Evolutionary conservation across 2,888 invertebrate species (phyloP), one percentile per base, ranked within the genome.

Genomic region (Aphodius granarius): DNA sequence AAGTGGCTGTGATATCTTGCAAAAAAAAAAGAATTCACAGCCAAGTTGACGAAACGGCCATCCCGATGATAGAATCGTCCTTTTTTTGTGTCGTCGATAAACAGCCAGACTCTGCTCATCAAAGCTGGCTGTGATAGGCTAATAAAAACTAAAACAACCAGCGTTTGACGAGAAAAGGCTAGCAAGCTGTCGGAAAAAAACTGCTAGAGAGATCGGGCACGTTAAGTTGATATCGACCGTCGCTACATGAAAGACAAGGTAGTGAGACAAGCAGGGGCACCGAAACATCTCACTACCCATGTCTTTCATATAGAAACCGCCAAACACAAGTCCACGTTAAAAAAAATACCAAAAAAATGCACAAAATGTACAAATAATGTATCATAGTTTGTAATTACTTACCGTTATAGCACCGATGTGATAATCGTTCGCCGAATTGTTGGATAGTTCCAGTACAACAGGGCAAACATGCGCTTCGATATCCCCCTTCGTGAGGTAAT

Each of bases 1-100:
- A 97, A 96, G 95, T 95, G 96, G 96, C 97, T 97, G 96, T 97
- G 97, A 97, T 96, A 96, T 94, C 96, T 83, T 92, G 85, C 85
- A 68, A 81, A 81, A 86, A 87, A 87, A 88, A 93, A 80, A 83
- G 87, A 95, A 93, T 93, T 94, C 95, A 95, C 95, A 91, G 91
- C 94, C 94, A 92, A 93, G 94, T 95, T 94, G 95, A 94, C 91
- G 92, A 91, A 89, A 89, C 89, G 91, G 92, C 90, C 90, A 89
- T 79, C 80, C 72, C 76, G 4, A 13, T 43, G 9, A 43, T 43
- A 77, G 88, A 71, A 66, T 68, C 89, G 89, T 85, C 86, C 84
- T 79, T 75, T 19, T 65, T 3, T 18, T 17, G 66, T 19, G 19
- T 1, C 15, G 66, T 5, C 21, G 18, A 20, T 68, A 9, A 5